phyloP scores from a whole-genome alignment of 2,113 vertebrate species.

The Hyaena hyaena region DNA sequence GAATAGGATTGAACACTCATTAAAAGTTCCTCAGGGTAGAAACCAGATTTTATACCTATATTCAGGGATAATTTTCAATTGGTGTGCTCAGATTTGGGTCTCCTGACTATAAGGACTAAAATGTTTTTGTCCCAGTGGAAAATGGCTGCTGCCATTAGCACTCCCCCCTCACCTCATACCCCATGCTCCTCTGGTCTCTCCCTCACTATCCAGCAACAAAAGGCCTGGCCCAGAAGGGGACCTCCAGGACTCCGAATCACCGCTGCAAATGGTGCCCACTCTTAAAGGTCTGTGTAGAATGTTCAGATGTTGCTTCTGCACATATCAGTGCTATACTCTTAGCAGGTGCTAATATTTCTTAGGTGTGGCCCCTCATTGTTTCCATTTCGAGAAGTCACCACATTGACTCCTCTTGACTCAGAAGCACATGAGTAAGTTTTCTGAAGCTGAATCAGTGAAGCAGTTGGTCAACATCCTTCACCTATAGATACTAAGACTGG shows the following conservation, averaged over 20 bases:
- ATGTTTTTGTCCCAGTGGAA: neutral
- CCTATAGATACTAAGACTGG: neutral
- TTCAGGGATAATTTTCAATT: neutral
- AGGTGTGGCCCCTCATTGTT: neutral
- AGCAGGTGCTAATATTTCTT: neutral
- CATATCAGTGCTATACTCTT: neutral
- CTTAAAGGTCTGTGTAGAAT: neutral
- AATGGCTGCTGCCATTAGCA: neutral
- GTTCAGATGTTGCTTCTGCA: neutral
- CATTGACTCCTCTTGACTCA: neutral
- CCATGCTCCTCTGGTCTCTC: neutral
- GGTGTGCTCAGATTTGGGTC: neutral
- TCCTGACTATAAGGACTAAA: neutral
- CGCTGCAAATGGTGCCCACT: accelerated
- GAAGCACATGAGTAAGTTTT: neutral
- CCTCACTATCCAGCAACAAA: neutral
- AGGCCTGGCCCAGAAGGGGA: neutral
- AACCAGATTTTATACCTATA: neutral
- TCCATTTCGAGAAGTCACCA: neutral
- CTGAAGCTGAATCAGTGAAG: neutral
- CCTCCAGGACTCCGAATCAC: neutral
- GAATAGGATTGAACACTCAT: neutral
- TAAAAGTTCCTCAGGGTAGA: neutral
- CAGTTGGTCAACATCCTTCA: neutral
- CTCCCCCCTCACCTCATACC: accelerated